Evolutionary conservation across 2,113 vertebrate genomes (phyloP), one percentile per base, ranked within the genome.

Genomic region (Cyanoramphus novaezelandiae): DNA sequence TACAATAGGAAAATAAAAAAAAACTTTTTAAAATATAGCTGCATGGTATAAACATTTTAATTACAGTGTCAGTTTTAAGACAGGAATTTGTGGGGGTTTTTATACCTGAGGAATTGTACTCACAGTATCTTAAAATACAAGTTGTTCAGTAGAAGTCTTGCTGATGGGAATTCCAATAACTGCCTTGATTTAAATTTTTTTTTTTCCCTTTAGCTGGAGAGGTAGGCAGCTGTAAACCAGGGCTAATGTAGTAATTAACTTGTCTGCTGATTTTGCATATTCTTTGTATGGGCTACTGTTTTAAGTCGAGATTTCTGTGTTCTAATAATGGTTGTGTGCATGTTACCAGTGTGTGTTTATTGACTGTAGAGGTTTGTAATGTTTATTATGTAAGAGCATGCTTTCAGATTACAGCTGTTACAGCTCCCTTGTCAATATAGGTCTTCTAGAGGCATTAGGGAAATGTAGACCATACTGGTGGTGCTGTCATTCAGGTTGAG

Each of bases 341-440:
- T 35, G 17, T 69, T 65, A 49, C 5, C 6, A 14, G 6, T 2
- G 1, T 55, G 13, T 59, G 6, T 69, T 20, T 70, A 27, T 62
- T 83, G 31, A 33, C 37, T 46, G 0, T 4, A 39, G 16, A 43
- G 7, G 5, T 25, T 75, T 80, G 65, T 50, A 67, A 16, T 15
- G 2, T 65, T 65, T 11, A 3, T 81, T 5, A 5, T 6, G 3
- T 72, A 35, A 49, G 37, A 60, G 9, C 12, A 11, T 19, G 15
- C 31, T 28, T 82, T 64, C 62, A 47, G 2, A 16, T 53, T 57
- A 35, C 27, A 72, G 27, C n/a, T 89, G 19, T 65, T 67, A 14
- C 11, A 37, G 21, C 10, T 79, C 2, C 6, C 12, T 86, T 33
- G 35, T 65, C 50, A 50, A 0, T 39, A 2, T 5, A 33, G 17